Conservation (phyloP, 64 coral and sea anemone species). For the Catalaphyllia jardinei region DNA sequence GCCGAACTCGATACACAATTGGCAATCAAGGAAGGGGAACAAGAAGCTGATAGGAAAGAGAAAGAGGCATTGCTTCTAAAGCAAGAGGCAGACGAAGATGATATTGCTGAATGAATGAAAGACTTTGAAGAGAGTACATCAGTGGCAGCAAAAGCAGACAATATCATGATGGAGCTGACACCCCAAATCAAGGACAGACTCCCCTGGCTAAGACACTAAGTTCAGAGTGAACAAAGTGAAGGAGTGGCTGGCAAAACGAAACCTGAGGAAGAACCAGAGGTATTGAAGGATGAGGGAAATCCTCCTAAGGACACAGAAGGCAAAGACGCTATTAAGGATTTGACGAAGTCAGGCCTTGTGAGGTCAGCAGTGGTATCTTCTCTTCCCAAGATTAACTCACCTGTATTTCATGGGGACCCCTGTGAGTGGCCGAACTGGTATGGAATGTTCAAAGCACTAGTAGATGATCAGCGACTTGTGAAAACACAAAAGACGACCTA, state of each 20-base stretch:
- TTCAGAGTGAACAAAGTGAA: not conserved
- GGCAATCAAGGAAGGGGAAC: constrained; percentile 2
- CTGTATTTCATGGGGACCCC: not conserved
- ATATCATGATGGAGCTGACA: not conserved
- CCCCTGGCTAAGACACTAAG: not conserved
- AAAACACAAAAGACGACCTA: too few relatives aligned
- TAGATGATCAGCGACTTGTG: not conserved
- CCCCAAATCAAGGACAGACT: not conserved
- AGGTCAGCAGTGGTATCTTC: not conserved
- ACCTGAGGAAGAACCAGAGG: not conserved
- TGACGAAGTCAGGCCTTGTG: too few relatives aligned
- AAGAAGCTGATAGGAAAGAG: not conserved
- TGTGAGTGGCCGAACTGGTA: constrained; percentile 26
- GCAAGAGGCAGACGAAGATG: not conserved
- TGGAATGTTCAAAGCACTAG: constrained; percentile 40
- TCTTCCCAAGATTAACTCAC: not conserved
- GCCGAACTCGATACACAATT: not conserved
- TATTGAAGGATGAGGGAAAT: not conserved
- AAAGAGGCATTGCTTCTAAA: not conserved
- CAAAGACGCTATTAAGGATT: not conserved
- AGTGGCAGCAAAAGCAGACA: not conserved
- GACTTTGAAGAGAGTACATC: not conserved
- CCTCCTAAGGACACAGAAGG: not conserved
- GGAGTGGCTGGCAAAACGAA: not conserved
- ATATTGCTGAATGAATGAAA: not conserved